Percentiles rank a stretch among this genome's conserved stretches.
phyloP scores from a whole-genome alignment of 2,888 invertebrate genomes.

The Ellobium chinense region DNA sequence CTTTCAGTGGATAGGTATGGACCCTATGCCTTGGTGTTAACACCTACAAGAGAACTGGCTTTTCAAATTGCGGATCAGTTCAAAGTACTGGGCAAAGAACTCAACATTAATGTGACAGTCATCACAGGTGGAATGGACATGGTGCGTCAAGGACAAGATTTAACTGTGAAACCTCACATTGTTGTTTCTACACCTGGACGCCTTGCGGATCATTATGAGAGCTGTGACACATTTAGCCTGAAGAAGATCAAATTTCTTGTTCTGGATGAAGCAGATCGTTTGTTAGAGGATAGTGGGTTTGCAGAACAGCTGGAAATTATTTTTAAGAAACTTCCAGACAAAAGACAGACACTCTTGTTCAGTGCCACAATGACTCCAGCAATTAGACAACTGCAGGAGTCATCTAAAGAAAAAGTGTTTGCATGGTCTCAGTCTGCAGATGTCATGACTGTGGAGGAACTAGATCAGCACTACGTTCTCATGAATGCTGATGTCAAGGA shows the following conservation, averaged over 20 bases:
- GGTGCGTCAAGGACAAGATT: constrained; percentile 90
- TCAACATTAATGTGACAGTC: constrained; percentile 89
- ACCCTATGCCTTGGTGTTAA: constrained; percentile 95
- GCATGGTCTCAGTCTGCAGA: constrained; percentile 42
- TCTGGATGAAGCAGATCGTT: constrained; percentile 97
- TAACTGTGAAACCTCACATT: constrained; percentile 92
- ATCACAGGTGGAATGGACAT: constrained; percentile 97
- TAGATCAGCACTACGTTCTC: constrained; percentile 94
- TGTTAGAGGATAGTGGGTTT: constrained; percentile 82
- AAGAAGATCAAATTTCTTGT: constrained; percentile 78
- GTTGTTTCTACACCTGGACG: constrained; percentile 98
- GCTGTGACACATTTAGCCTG: constrained; percentile 82
- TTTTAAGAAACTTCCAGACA: constrained; percentile 87
- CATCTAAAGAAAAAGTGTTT: constrained; percentile 63
- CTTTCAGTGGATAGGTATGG: constrained; percentile 96
- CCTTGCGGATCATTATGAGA: constrained; percentile 93
- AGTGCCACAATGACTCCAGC: constrained; percentile 97
- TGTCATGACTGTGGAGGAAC: constrained; percentile 87
- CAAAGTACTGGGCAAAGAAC: constrained; percentile 91
- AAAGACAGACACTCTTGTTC: constrained; percentile 91
- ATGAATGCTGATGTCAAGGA: constrained; percentile 95
- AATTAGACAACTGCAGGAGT: constrained; percentile 84
- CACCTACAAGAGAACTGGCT: constrained; percentile 87
- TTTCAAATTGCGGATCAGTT: constrained; percentile 96
- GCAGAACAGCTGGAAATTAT: constrained; percentile 84